Evolutionary conservation across 2,113 vertebrate genomes (phyloP).

Genomic region (Callocephalon fimbriatum): DNA sequence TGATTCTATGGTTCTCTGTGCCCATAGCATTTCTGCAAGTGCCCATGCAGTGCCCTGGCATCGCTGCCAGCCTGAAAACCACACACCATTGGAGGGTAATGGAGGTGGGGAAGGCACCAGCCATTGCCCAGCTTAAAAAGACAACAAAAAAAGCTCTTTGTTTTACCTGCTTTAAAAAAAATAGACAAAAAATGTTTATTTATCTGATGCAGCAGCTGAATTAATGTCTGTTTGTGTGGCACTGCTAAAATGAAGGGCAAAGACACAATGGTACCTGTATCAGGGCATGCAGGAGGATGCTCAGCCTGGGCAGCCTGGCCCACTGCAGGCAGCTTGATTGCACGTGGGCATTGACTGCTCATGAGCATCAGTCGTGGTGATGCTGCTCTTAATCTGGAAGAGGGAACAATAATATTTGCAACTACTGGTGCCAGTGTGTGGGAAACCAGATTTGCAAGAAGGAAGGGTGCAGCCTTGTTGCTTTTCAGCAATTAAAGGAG

Average conservation of each 20-base stretch:
- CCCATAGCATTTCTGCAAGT: not conserved
- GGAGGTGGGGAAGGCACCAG: not conserved
- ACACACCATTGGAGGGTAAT: not conserved
- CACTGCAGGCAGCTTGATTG: fast-evolving
- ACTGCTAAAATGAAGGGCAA: too few relatives aligned
- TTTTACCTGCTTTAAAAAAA: not conserved
- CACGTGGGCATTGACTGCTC: not conserved
- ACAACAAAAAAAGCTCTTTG: not conserved
- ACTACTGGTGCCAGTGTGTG: not conserved
- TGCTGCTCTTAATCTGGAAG: not conserved
- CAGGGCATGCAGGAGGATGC: fast-evolving
- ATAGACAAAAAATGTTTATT: not conserved
- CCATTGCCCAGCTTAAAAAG: not conserved
- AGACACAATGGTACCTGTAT: fast-evolving
- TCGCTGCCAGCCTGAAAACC: not conserved
- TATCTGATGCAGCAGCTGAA: not conserved
- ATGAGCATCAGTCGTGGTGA: fast-evolving
- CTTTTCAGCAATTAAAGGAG: not conserved
- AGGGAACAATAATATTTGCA: not conserved
- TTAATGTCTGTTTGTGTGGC: not conserved
- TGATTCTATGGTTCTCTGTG: not conserved
- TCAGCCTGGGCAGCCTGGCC: not conserved
- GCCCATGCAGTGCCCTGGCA: not conserved
- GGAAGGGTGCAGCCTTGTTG: not conserved
- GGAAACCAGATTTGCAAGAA: not conserved